A percentile compares a stretch with the other conserved stretches of the same genome.
phyloP scores from a whole-genome alignment of 2,888 invertebrate species.

The Diloba caeruleocephala region DNA sequence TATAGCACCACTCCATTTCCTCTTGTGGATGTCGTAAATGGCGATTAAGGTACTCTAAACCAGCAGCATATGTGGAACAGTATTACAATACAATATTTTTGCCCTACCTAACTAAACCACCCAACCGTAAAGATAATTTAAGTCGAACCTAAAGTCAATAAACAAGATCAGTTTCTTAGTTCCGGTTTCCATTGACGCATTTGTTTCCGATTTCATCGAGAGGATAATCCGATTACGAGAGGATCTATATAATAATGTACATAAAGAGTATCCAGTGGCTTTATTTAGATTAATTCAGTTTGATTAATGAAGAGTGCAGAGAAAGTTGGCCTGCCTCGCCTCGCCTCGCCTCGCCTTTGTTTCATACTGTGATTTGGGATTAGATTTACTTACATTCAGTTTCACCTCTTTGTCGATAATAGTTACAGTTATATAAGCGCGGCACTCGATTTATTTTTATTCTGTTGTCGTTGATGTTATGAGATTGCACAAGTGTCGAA shows the following conservation, averaged over 20 bases:
- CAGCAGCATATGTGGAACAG: too few species aligned
- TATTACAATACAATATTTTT: too few species aligned
- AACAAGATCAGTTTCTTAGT: constrained; percentile 29
- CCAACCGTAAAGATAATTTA: constrained; percentile 10
- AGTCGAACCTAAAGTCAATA: constrained; percentile 21
- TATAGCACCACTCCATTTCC: too few species aligned
- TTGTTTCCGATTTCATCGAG: constrained; percentile 43
- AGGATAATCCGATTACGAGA: constrained; percentile 55
- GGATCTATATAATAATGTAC: constrained; percentile 42
- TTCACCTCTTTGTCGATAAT: constrained; percentile 60
- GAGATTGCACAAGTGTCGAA: constrained; percentile 51
- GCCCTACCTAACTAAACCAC: constrained; percentile 12
- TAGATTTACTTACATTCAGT: constrained; percentile 61
- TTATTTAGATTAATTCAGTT: constrained; percentile 77
- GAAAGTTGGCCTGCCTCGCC: constrained; percentile 64
- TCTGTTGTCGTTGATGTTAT: constrained; percentile 25
- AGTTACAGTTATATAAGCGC: constrained; percentile 43
- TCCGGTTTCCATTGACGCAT: constrained; percentile 43
- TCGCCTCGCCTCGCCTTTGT: constrained; percentile 63
- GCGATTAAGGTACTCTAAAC: too few species aligned
- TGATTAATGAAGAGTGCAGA: constrained; percentile 78
- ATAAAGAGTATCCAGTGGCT: constrained; percentile 52
- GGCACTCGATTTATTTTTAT: constrained; percentile 38
- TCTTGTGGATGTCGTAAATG: too few species aligned
- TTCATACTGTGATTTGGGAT: constrained; percentile 62